A percentile compares a stretch with the other conserved stretches of the same genome.
Evolutionary conservation across 2,888 invertebrate genomes (phyloP).

Genomic region (Aphodius granarius): DNA sequence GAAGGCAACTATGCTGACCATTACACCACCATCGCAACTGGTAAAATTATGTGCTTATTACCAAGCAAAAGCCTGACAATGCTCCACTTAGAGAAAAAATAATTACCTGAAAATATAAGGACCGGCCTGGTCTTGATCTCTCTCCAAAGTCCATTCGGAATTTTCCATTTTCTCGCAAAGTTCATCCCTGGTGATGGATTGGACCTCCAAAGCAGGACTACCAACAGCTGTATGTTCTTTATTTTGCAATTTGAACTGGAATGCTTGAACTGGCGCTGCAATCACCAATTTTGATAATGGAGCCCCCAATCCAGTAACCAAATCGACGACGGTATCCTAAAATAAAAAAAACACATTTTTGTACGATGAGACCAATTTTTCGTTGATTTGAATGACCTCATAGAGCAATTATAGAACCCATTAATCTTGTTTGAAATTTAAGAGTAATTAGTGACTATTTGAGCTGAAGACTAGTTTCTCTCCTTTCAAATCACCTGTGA

Average conservation of each 20-base stretch:
- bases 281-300: slow-evolving; percentile 70
- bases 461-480: neutral
- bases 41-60: neutral
- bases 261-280: slow-evolving; percentile 70
- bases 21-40: slow-evolving; percentile 43
- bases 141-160: slow-evolving; percentile 71
- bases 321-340: slow-evolving; percentile 75
- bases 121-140: slow-evolving; percentile 77
- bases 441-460: neutral
- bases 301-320: slow-evolving; percentile 71
- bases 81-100: neutral
- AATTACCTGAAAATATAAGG: slow-evolving; percentile 71
- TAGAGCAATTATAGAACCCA: neutral
- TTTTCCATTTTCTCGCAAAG: slow-evolving; percentile 62
- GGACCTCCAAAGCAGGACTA: slow-evolving; percentile 62
- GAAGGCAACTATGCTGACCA: slow-evolving; percentile 56
- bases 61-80: neutral
- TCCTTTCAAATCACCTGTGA: neutral
- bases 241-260: slow-evolving; percentile 67
- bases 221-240: slow-evolving; percentile 69
- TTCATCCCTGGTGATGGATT: slow-evolving; percentile 64
- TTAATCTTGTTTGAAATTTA: neutral
- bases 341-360: slow-evolving; percentile 33
- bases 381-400: neutral
- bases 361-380: neutral